phyloP scores from a whole-genome alignment of 2,888 invertebrate genomes.

The Limnephilus lunatus region DNA sequence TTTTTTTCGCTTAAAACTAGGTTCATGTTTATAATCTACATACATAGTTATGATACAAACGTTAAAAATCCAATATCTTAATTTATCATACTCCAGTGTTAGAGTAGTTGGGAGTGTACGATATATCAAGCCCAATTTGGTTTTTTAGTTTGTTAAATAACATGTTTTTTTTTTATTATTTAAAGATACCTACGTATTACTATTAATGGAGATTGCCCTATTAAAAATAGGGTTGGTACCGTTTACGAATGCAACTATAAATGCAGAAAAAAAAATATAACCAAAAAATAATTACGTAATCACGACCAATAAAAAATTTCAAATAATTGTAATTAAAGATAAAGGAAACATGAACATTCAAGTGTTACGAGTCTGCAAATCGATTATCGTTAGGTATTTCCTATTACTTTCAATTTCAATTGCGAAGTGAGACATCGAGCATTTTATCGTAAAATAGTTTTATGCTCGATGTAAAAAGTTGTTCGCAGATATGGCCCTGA shows the following conservation, averaged over 20 bases:
- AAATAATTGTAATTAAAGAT: neutral
- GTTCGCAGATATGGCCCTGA: slow-evolving; percentile 28
- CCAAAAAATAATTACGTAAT: neutral
- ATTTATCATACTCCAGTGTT: no score
- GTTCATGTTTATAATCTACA: no score
- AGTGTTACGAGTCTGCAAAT: neutral
- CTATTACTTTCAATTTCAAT: neutral
- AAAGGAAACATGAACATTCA: neutral
- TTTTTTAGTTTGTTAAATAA: no score
- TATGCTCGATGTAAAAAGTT: slow-evolving; percentile 28
- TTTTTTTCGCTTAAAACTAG: no score
- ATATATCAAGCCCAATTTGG: no score
- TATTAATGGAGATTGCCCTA: neutral
- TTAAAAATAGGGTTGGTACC: neutral
- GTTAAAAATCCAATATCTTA: no score
- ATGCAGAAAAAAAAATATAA: no score
- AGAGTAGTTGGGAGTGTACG: no score
- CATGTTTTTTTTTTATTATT: no score
- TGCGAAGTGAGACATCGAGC: slow-evolving; percentile 5
- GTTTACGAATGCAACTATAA: neutral
- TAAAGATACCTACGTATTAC: no score
- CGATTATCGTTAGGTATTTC: neutral
- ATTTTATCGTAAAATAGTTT: slow-evolving; percentile 25
- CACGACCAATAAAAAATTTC: neutral
- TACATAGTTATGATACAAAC: no score